Base-by-base conservation (phyloP, 2,113 vertebrate species). In the Casuarius casuarius region DNA sequence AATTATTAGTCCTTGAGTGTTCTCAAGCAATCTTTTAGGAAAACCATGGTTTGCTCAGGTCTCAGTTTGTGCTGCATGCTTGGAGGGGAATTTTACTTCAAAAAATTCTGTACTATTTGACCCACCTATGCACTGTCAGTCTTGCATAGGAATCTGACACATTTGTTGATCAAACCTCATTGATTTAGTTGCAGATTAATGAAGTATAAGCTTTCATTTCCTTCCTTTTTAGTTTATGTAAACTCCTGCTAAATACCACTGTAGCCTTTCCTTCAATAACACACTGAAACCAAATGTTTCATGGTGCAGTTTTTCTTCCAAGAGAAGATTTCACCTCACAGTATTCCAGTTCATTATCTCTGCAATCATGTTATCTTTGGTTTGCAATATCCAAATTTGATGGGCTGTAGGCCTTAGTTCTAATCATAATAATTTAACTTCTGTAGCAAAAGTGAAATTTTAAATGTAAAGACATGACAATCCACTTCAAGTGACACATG, bases 141-240 rank as follows among this genome's bases (percentile, higher is more conserved):
- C 49, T 86, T 76, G 19, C 59, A 66, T 84, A 96, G 65, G 48
- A 94, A 95, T 97, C 61, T 91, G 92, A 90, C 63, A 94, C 21
- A 51, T 88, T 78, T 72, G 23, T 85, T 86, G 58, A 78, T 71
- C 42, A 96, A 93, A 95, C 40, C 12, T 88, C 63, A 94, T 91
- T 92, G 79, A 90, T 96, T 93, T 93, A 61, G 66, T 96, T 94
- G 97, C 84, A 35, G 20, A 54, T 68, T 95, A 97, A 97, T 91
- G 79, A 97, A 96, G 56, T 93, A 90, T 86, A 93, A 78, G 49
- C 76, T 97, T 94, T 97, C 52, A 92, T 97, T 86, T 86, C 33
- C 52, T 87, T 95, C 89, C 94, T 96, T 82, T 91, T 95, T 94
- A 93, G 25, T 61, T 70, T 89, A 95, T 79, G 82, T 87, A 95